A percentile compares a stretch with the other conserved stretches of the same genome.
These are phyloP conservation scores for Anagrus nilaparvatae DNA, from an alignment of 1,140 invertebrate genomes.

Conservation along the genomic window DNA sequence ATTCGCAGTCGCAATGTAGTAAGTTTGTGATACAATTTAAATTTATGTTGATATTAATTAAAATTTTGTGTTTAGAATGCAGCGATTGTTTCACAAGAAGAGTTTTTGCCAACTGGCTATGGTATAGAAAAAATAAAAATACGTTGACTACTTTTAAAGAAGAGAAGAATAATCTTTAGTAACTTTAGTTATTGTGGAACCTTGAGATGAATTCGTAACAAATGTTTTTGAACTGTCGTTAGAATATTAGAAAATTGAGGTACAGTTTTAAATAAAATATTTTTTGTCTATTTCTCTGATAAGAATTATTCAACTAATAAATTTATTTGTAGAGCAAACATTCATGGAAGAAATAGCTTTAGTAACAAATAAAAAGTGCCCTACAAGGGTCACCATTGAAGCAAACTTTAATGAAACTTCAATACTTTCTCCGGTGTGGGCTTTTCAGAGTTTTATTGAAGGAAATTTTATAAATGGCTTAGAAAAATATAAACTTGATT, in stretches of 20 bases:
- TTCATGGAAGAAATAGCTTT: constrained; percentile 40
- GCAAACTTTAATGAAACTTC: constrained; percentile 44
- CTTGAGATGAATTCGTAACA: constrained; percentile 40
- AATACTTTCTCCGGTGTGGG: constrained; percentile 47
- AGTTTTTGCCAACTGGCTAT: constrained; percentile 44
- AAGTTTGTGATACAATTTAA: constrained; percentile 8
- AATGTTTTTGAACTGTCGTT: constrained; percentile 47
- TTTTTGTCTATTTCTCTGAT: constrained; percentile 10
- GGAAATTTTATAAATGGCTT: constrained; percentile 28
- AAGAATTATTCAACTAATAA: constrained; percentile 5
- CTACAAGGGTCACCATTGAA: constrained; percentile 43
- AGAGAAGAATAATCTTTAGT: constrained; percentile 41
- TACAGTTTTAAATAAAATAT: too few species aligned
- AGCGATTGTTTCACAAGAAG: constrained; percentile 33
- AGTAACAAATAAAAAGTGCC: constrained; percentile 45
- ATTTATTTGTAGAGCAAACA: constrained; percentile 31
- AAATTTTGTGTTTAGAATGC: constrained; percentile 23
- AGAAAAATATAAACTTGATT: constrained; percentile 2
- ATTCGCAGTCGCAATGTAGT: constrained; percentile 41
- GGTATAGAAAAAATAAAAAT: constrained; percentile 39
- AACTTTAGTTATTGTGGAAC: constrained; percentile 39
- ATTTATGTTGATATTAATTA: neutral
- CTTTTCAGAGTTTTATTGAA: constrained; percentile 48
- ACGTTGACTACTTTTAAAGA: constrained; percentile 40
- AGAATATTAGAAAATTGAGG: constrained; percentile 32